phyloP scores from a whole-genome alignment of 2,888 invertebrate genomes.

The Caenorhabditis sp. region DNA sequence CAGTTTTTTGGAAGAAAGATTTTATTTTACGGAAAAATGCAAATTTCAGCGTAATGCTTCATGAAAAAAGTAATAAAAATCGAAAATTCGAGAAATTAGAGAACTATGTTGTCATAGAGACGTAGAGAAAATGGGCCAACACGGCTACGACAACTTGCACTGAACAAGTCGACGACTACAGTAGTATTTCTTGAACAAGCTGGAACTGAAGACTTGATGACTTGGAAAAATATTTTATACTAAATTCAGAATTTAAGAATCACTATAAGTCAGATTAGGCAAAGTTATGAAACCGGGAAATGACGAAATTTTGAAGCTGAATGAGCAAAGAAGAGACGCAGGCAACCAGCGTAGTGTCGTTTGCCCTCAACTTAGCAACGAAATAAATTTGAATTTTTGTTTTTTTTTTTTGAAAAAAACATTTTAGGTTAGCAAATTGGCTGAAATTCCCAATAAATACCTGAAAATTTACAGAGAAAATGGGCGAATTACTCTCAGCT shows the following conservation, averaged over 20 bases:
- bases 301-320: too few species aligned
- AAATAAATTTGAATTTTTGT: too few species aligned
- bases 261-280: not conserved
- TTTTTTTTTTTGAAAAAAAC: not conserved
- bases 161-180: not conserved
- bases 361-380: too few species aligned
- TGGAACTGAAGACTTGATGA: not conserved
- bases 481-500: not conserved
- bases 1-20: too few species aligned
- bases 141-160: not conserved
- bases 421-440: too few species aligned
- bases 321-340: too few species aligned
- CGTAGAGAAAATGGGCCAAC: not conserved
- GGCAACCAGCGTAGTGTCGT: too few species aligned
- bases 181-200: not conserved
- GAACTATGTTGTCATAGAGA: not conserved
- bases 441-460: too few species aligned
- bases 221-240: not conserved
- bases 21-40: not conserved
- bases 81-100: slow-evolving; percentile 1
- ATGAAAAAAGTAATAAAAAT: not conserved
- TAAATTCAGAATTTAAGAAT: not conserved
- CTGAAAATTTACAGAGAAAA: not conserved
- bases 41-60: not conserved
- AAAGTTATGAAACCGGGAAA: not conserved